Evolutionary conservation across 2,888 invertebrate genomes (phyloP), one percentile per base, ranked within the genome.

Genomic region (Zygogramma bicolorata): DNA sequence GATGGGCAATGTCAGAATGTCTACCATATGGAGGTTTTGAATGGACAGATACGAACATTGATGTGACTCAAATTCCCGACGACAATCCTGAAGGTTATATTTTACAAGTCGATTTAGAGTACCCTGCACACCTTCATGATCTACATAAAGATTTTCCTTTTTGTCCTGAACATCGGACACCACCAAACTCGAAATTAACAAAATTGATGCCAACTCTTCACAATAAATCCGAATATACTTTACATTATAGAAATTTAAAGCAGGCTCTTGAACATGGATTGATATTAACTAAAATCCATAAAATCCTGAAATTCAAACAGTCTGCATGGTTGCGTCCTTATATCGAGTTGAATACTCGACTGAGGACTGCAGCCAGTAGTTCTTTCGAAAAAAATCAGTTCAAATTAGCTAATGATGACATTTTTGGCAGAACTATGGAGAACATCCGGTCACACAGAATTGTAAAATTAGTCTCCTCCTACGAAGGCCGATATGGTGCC

Each of bases 21-120:
- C 65, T 86, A 13, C 84, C 84, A 13, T 68, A 68, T 10, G 68
- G 73, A 6, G 67, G 68, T 8, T 63, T 69, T n/a, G 31, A 59
- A n/a, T 59, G 59, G 59, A n/a, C 25, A 1, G 59, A 59, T 58
- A 40, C 61, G 22, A 71, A 57, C 40, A 65, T 76, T 29, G 68
- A 74, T 20, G 65, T 71, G 22, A 34, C 53, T 31, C 10, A 62
- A 34, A 59, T 75, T 25, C 18, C 66, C 20, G 65, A 74, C 63
- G 73, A 72, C 58, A 25, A 8, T 22, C 68, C 62, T 34, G 31
- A 27, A 53, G 63, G 71, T 58, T 77, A 78, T 42, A 81, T 87
- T 58, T 75, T 87, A 2, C 85, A 88, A 74, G 86, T 88, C 4
- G 86, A 88, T 73, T 72, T 88, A 31, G 79, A 84, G 38, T 87